phyloP scores from a whole-genome alignment of 2,888 invertebrate genomes.

The Ctenicera cuprea region DNA sequence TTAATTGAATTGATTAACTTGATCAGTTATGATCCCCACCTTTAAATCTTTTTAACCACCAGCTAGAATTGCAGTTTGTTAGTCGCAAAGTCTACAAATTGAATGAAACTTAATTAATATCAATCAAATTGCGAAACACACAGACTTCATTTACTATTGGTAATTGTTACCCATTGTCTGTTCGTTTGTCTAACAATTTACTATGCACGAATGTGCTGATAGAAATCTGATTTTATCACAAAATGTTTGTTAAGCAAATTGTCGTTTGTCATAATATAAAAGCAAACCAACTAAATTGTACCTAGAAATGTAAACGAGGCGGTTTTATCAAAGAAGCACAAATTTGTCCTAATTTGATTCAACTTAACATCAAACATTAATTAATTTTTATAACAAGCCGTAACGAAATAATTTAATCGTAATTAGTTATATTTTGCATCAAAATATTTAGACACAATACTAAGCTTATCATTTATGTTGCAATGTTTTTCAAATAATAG shows the following conservation, averaged over 20 bases:
- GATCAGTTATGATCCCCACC: not conserved
- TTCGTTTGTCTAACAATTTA: constrained; percentile 9
- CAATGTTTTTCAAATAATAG: constrained; percentile 8
- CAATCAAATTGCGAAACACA: not conserved
- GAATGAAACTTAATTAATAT: constrained; percentile 2
- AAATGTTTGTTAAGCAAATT: constrained; percentile 12
- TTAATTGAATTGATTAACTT: no score
- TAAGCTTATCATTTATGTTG: not conserved
- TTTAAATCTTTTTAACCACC: not conserved
- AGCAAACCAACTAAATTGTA: constrained; percentile 8
- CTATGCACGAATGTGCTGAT: constrained; percentile 5
- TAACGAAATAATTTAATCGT: constrained; percentile 6
- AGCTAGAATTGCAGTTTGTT: not conserved
- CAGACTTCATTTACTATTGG: not conserved
- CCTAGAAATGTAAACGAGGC: not conserved
- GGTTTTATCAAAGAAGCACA: not conserved
- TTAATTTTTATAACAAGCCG: not conserved
- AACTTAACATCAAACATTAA: not conserved
- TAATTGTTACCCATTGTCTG: constrained; percentile 18
- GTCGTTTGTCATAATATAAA: constrained; percentile 7
- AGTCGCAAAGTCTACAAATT: not conserved
- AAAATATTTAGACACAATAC: not conserved
- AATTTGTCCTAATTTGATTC: not conserved
- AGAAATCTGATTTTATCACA: constrained; percentile 18
- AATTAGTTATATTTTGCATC: constrained; percentile 21